Evolutionary conservation across 1,140 invertebrate genomes (phyloP), one percentile per base, ranked within the genome.

Genomic region (Apis laboriosa): DNA sequence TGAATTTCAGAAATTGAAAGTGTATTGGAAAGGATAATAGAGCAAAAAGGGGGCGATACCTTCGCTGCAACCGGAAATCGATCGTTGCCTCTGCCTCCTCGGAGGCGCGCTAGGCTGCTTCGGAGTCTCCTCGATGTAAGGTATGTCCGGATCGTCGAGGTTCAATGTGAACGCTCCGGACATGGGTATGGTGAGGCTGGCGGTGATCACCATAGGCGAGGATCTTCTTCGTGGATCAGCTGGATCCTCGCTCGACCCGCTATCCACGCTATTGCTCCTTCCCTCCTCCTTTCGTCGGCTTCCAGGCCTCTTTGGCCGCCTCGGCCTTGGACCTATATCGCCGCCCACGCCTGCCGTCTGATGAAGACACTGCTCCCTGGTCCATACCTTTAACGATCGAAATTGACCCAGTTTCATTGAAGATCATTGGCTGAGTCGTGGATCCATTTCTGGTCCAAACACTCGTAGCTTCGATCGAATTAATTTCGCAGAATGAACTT

Each of bases 151-250:
- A 89, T 96, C 96, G 86, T 96, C 95, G 74, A 96, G 91, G 84
- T 95, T 95, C 24, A 95, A 80, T 21, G 93, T 94, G 80, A 95
- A 94, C 76, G 94, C 92, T 34, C 93, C 84, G 85, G 95, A 93
- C 93, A 96, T 94, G 2, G 97, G 96, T 91, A 98, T 97, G 83
- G 96, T 97, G 9, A 98, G 94, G 86, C 96, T 97, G 0, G 97
- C 97, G 2, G 97, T 97, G 84, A 98, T 97, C 9, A 97, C 96
- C 89, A 96, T 95, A 1, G 95, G 94, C 0, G 94, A 94, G 0
- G 95, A 95, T 87, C 92, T 92, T 84, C 95, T 91, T 66, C 95
- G 90, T 9, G 90, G 84, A 74, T 95, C 94, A 0, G 90, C 76
- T 0, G 92, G 92, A 83, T 94, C 94, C 72, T 95, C 93, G 87